A percentile compares a stretch with the other conserved stretches of the same genome.
These are phyloP conservation scores for Orius insidiosus DNA, from an alignment of 1,140 invertebrate genomes.

Conservation along the genomic window DNA sequence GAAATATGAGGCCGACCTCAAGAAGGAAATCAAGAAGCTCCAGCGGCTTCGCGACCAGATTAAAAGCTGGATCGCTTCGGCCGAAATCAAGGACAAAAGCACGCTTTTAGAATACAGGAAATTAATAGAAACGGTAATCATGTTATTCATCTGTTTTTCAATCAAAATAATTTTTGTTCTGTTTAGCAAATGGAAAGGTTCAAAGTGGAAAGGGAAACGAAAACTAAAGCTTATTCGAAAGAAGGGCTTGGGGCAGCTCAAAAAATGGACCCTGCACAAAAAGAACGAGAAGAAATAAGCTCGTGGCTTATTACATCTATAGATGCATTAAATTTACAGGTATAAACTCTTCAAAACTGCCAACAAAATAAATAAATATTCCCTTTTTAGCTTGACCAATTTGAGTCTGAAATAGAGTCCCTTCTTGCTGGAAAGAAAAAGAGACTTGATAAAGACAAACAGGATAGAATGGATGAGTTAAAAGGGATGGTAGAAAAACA, in stretches of 20 bases:
- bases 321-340: conserved; percentile 65
- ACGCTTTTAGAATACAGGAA: conserved; percentile 88
- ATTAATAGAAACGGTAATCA: conserved; percentile 88
- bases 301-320: conserved; percentile 86
- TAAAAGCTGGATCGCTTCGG: conserved; percentile 99
- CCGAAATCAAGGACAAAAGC: conserved; percentile 98
- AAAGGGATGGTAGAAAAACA: conserved; percentile 84
- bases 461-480: conserved; percentile 85
- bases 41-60: conserved; percentile 99
- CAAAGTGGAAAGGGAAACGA: conserved; percentile 97
- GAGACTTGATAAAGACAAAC: conserved; percentile 91
- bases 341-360: conserved; percentile 22
- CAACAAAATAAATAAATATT: background rate
- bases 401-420: conserved; percentile 95
- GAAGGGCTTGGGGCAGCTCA: conserved; percentile 95
- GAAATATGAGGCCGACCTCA: conserved; percentile 99
- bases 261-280: conserved; percentile 95
- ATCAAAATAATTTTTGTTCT: conserved; percentile 10
- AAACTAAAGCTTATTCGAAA: conserved; percentile 99
- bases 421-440: conserved; percentile 89
- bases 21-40: conserved; percentile 99
- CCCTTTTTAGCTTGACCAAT: conserved; percentile 72
- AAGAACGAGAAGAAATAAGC: conserved; percentile 88
- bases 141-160: background rate
- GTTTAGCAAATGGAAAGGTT: conserved; percentile 99